Evolutionary conservation across 2,797 vertebrate species (phyloP).

Genomic region (Helarctos malayanus): DNA sequence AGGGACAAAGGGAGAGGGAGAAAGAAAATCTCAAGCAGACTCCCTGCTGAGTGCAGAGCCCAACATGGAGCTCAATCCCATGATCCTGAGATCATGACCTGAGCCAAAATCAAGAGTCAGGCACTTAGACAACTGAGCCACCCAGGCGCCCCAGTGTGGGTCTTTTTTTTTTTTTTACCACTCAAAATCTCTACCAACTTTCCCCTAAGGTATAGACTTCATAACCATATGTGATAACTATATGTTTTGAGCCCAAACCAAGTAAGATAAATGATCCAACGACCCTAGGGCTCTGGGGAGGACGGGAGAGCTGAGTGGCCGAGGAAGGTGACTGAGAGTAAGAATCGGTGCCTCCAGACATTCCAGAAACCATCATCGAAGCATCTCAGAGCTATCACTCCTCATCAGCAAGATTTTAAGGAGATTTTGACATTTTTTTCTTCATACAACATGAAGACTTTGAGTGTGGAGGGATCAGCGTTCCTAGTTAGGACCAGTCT

Average conservation of each 20-base stretch:
- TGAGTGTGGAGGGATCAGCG: not conserved
- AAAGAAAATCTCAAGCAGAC: not conserved
- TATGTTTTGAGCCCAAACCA: not conserved
- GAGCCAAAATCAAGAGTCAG: not conserved
- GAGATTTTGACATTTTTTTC: not conserved
- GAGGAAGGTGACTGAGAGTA: not conserved
- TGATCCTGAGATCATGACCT: not conserved
- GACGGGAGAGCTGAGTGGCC: not conserved
- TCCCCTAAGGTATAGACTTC: not conserved
- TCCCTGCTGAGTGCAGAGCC: not conserved
- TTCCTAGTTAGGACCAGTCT: not conserved
- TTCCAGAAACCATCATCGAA: not conserved
- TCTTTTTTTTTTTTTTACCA: not conserved
- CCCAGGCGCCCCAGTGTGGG: not conserved
- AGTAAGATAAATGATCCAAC: not conserved
- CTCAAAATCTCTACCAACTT: not conserved
- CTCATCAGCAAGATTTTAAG: not conserved
- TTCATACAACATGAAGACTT: not conserved
- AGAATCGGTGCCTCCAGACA: not conserved
- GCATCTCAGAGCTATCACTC: not conserved
- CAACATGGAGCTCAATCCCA: not conserved
- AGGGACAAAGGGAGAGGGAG: not conserved
- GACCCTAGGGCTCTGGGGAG: not conserved
- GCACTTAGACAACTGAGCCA: not conserved
- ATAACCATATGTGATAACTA: not conserved